Evolutionary conservation across 2,888 invertebrate species (phyloP).

Genomic region (Lasioglossum marginatum): DNA sequence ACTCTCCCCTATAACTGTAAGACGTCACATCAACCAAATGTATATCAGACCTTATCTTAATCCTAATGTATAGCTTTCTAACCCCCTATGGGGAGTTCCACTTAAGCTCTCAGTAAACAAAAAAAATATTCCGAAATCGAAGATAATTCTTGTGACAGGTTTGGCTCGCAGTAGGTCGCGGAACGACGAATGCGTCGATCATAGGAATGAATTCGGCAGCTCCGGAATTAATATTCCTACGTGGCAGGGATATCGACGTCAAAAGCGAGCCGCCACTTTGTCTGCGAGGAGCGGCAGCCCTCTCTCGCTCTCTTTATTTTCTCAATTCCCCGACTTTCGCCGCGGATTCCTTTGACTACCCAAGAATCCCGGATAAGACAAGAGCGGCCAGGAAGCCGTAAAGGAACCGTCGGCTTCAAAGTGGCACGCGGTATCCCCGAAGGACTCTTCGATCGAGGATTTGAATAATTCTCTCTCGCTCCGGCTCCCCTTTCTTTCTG

Average conservation of each 20-base stretch:
- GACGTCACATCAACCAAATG: too few species aligned
- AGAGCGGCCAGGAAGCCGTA: slow-evolving; percentile 44
- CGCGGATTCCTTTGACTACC: slow-evolving; percentile 50
- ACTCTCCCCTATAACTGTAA: too few species aligned
- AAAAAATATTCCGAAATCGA: too few species aligned
- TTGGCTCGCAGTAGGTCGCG: too few species aligned
- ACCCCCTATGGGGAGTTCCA: too few species aligned
- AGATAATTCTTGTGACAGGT: too few species aligned
- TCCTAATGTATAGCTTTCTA: too few species aligned
- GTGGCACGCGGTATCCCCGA: slow-evolving; percentile 67
- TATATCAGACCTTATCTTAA: too few species aligned
- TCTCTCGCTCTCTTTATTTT: slow-evolving; percentile 24
- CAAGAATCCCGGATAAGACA: slow-evolving; percentile 57
- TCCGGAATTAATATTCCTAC: slow-evolving; percentile 22
- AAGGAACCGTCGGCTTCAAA: slow-evolving; percentile 63
- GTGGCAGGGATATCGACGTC: not conserved
- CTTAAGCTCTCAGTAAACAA: too few species aligned
- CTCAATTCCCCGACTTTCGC: slow-evolving; percentile 40
- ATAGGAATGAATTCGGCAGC: not conserved
- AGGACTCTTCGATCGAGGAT: slow-evolving; percentile 64
- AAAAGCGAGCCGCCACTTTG: not conserved
- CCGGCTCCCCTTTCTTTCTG: not conserved
- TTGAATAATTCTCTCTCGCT: slow-evolving; percentile 66
- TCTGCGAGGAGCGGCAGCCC: not conserved
- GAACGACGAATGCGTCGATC: not conserved